Conservation (phyloP, 1,140 invertebrate species). For the Trichogramma pretiosum region DNA sequence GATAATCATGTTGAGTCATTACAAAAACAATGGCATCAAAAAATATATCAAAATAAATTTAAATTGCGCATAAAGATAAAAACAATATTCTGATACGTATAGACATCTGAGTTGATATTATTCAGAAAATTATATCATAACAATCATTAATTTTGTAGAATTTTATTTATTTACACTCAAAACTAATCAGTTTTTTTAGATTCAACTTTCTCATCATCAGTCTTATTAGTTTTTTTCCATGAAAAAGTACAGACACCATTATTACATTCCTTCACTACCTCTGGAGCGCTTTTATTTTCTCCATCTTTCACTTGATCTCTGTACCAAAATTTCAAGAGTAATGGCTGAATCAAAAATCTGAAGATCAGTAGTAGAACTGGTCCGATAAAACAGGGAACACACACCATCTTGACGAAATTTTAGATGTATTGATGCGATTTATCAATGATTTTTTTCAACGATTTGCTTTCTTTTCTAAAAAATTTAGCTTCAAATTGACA, state of each 20-base stretch:
- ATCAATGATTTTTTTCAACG: too few relatives aligned
- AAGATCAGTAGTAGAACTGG: constrained; percentile 36
- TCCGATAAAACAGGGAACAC: constrained; percentile 36
- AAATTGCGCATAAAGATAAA: too few relatives aligned
- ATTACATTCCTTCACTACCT: constrained; percentile 37
- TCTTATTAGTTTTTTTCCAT: constrained; percentile 28
- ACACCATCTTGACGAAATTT: constrained; percentile 32
- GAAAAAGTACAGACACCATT: constrained; percentile 36
- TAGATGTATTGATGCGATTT: too few relatives aligned
- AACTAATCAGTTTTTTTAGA: constrained; percentile 5
- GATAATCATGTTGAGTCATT: too few relatives aligned
- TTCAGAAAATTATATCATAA: background rate
- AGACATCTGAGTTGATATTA: too few relatives aligned
- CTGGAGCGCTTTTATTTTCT: constrained; percentile 23
- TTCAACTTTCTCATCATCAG: constrained; percentile 8
- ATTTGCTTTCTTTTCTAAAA: too few relatives aligned
- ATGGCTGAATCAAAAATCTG: constrained; percentile 35
- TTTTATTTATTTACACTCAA: constrained; percentile 1
- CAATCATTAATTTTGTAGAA: constrained; percentile 10
- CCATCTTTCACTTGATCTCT: constrained; percentile 20
- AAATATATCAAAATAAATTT: too few relatives aligned
- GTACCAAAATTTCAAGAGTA: constrained; percentile 33
- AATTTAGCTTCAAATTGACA: too few relatives aligned
- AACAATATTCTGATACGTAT: too few relatives aligned
- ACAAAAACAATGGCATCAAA: too few relatives aligned